A percentile compares a stretch with the other conserved stretches of the same genome.
Conservation (phyloP, 53 echinoderm and acorn worm genomes). For the Patiria pectinifera region DNA sequence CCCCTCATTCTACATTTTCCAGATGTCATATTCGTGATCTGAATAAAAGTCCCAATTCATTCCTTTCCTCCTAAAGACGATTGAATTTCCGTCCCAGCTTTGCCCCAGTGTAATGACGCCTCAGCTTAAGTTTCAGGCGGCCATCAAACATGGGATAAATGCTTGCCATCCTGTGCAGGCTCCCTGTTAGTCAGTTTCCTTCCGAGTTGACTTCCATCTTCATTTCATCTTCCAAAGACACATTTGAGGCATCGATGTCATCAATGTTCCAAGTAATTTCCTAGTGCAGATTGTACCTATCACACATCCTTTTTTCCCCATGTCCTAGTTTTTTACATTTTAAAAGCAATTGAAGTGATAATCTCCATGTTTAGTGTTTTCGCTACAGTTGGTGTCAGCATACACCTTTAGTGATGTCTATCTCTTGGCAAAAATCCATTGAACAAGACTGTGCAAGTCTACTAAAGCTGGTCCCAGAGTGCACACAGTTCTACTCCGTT, state of each 20-base stretch:
- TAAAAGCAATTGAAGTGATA: too few species aligned
- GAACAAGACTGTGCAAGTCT: too few species aligned
- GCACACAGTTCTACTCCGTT: too few species aligned
- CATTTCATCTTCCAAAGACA: not conserved
- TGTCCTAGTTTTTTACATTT: too few species aligned
- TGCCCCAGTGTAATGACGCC: not conserved
- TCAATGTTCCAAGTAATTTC: not conserved
- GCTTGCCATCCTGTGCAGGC: not conserved
- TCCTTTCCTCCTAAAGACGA: not conserved
- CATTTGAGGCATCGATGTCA: not conserved
- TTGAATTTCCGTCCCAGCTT: constrained; percentile 5
- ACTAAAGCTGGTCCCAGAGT: too few species aligned
- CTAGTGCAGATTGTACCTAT: not conserved
- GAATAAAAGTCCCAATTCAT: not conserved
- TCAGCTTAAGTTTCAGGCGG: constrained; percentile 25
- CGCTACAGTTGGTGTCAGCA: too few species aligned
- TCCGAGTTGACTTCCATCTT: constrained; percentile 5
- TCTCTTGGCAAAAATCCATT: too few species aligned
- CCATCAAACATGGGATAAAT: constrained; percentile 34
- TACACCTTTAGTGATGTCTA: too few species aligned
- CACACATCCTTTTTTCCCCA: too few species aligned
- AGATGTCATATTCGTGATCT: not conserved
- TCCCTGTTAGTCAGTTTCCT: constrained; percentile 54
- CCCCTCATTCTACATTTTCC: not conserved
- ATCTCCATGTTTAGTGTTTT: too few species aligned